A percentile compares a stretch with the other conserved stretches of the same genome.
These are phyloP conservation scores for Zoanthus sociatus DNA, from an alignment of 92 coral and sea anemone genomes.

Conservation along the genomic window DNA sequence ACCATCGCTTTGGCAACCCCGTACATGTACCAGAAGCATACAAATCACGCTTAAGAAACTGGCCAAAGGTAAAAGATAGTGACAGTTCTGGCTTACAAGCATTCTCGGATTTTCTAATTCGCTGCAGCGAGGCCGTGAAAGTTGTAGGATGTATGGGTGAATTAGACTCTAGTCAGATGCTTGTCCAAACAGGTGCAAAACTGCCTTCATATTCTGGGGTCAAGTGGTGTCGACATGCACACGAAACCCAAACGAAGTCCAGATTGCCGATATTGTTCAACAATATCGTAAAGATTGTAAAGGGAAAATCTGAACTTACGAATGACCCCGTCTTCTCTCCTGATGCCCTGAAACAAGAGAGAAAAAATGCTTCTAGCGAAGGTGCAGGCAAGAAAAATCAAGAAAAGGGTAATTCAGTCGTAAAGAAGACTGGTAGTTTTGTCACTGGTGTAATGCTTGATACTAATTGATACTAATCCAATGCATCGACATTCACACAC, in stretches of 20 bases:
- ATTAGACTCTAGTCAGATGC: constrained; percentile 48
- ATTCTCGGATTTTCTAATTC: constrained; percentile 63
- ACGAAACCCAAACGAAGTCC: constrained; percentile 42
- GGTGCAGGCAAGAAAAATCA: neutral
- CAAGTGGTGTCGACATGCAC: constrained; percentile 62
- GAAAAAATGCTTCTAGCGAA: neutral
- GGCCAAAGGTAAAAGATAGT: constrained; percentile 63
- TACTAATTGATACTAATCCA: neutral
- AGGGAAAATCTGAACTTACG: constrained; percentile 70
- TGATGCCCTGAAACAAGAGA: constrained; percentile 49
- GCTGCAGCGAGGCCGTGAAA: constrained; percentile 64
- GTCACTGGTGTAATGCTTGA: neutral
- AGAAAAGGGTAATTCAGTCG: neutral
- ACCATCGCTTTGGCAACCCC: neutral
- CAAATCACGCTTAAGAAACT: constrained; percentile 39
- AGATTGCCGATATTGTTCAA: neutral
- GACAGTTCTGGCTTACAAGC: constrained; percentile 60
- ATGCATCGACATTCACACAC: neutral
- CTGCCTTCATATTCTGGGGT: neutral
- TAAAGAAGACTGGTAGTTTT: neutral
- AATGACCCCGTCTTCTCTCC: constrained; percentile 79
- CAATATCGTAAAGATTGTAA: constrained; percentile 60
- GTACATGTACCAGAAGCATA: no score
- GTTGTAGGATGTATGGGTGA: constrained; percentile 48
- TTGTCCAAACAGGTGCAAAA: constrained; percentile 62